A percentile compares a stretch with the other conserved stretches of the same genome.
phyloP scores from a whole-genome alignment of 2,797 vertebrate species.

The Ataeniobius toweri region DNA sequence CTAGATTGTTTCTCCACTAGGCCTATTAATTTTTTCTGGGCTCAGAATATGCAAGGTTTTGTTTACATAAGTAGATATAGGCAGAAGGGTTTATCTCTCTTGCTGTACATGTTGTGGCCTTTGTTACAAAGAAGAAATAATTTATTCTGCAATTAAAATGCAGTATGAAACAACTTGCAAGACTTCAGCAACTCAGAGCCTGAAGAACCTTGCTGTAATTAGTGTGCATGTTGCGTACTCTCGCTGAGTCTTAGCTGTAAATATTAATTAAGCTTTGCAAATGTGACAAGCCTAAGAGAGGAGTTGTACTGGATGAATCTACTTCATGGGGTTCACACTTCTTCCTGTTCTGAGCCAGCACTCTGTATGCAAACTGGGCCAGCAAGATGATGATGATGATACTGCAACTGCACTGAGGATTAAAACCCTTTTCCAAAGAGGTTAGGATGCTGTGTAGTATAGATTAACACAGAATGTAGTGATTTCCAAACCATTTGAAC shows the following conservation, averaged over 20 bases:
- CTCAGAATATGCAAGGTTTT: conserved; percentile 21
- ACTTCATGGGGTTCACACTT: conserved; percentile 54
- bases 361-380: conserved; percentile 48
- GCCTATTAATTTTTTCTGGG: conserved; percentile 31
- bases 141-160: conserved; percentile 79
- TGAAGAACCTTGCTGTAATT: conserved; percentile 76
- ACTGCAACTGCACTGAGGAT: conserved; percentile 24
- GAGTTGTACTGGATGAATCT: conserved; percentile 50
- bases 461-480: conserved; percentile 1
- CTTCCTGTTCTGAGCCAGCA: conserved; percentile 44
- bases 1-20: conserved; percentile 30
- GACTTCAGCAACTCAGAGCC: conserved; percentile 65
- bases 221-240: conserved; percentile 76
- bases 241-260: conserved; percentile 73
- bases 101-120: conserved; percentile 24
- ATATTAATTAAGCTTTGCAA: conserved; percentile 79
- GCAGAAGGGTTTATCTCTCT: conserved; percentile 25
- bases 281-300: conserved; percentile 67
- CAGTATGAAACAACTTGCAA: conserved; percentile 66
- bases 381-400: conserved; percentile 38
- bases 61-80: conserved; percentile 43
- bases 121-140: conserved; percentile 60
- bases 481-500: neutral
- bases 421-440: conserved; percentile 6
- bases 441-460: neutral